Base-by-base conservation (phyloP, 2,888 invertebrate genomes). In the Xiphydria camelus region DNA sequence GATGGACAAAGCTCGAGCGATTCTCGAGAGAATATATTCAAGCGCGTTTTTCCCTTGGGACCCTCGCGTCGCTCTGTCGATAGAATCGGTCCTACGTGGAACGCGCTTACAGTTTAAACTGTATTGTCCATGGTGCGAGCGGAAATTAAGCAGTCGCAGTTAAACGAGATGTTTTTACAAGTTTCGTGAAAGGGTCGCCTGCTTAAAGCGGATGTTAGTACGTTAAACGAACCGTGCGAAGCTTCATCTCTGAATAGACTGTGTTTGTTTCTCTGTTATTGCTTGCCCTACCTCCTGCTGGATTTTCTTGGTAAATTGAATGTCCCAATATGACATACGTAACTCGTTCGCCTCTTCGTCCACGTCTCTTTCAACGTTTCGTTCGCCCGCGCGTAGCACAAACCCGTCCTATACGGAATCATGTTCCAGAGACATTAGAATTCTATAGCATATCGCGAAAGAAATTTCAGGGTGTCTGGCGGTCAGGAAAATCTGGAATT, bases 221-320 rank as follows among this genome's bases (percentile, higher is more conserved):
- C n/a, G n/a, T n/a, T n/a, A n/a, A 41, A 43, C 39, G 23, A 14
- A 41, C 37, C 32, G 54, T 55, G 53, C 46, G 50, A 62, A 61
- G 58, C 66, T 60, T 57, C 52, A 68, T 65, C 59, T 71, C 63
- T 71, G 69, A 73, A 68, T 64, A 65, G 65, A 69, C 60, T 68
- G 64, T 70, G 65, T 73, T 73, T 70, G 63, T 73, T 73, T 74
- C 64, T 75, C 75, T 75, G 75, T 75, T 74, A 70, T 75, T 73
- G 75, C 75, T 72, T 74, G 66, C 72, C 75, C 70, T 67, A 68
- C 66, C 64, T 75, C 66, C 71, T 68, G 68, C 70, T 75, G 75
- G 75, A 75, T 72, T 74, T 73, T 75, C 68, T 75, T 73, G 75
- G 75, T 75, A 75, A 75, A 75, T 75, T 73, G 65, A 72, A 68